phyloP scores from a whole-genome alignment of 2,113 vertebrate species.

The Sceloporus undulatus region DNA sequence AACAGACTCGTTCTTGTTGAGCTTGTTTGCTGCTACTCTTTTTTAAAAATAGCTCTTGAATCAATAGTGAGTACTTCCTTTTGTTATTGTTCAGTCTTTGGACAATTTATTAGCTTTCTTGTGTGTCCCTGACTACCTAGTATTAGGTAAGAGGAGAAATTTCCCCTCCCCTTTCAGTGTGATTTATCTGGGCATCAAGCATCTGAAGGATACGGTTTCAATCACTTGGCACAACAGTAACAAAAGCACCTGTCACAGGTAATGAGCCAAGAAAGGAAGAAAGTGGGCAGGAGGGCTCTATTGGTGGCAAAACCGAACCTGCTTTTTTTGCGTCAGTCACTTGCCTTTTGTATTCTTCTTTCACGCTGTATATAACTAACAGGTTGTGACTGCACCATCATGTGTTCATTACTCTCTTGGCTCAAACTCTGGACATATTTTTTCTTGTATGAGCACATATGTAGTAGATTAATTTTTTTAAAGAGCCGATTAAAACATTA shows the following conservation, averaged over 20 bases:
- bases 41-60: too few relatives aligned
- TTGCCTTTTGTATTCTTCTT: not conserved
- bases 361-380: not conserved
- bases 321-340: not conserved
- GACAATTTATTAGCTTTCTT: not conserved
- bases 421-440: not conserved
- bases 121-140: not conserved
- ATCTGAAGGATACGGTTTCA: not conserved
- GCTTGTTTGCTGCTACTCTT: too few relatives aligned
- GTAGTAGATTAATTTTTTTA: slow-evolving; percentile 72
- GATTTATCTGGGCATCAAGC: not conserved
- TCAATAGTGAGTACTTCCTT: too few relatives aligned
- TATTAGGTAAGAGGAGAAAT: not conserved
- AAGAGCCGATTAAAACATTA: slow-evolving; percentile 72
- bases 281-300: too few relatives aligned
- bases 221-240: not conserved
- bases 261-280: not conserved
- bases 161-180: not conserved
- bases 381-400: slow-evolving; percentile 1
- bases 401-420: not conserved
- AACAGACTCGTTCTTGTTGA: too few relatives aligned
- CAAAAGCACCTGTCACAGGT: not conserved
- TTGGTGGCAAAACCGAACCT: not conserved
- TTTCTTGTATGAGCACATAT: not conserved
- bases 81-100: too few relatives aligned